Evolutionary conservation across 2,888 invertebrate species (phyloP).

Genomic region (Clitarchus hookeri): DNA sequence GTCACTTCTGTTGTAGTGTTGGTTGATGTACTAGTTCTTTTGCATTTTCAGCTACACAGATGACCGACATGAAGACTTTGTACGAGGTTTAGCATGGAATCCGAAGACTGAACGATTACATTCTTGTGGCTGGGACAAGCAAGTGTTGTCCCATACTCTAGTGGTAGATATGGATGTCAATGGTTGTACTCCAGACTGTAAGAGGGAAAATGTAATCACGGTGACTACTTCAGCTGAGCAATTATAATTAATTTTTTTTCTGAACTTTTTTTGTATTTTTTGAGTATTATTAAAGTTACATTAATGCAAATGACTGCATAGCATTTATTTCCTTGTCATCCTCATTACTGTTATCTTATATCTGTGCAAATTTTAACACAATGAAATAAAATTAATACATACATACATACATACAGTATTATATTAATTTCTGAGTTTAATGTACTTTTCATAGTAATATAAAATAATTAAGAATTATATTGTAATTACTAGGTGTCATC

Average conservation of each 20-base stretch:
- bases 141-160: slow-evolving; percentile 53
- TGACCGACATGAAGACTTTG: slow-evolving; percentile 58
- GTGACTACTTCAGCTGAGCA: background rate
- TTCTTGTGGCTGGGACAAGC: slow-evolving; percentile 64
- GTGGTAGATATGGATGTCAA: slow-evolving; percentile 36
- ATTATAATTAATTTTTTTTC: background rate
- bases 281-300: background rate
- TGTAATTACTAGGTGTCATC: too few species aligned
- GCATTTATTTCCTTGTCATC: too few species aligned
- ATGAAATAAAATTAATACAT: too few species aligned
- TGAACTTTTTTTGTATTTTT: background rate
- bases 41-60: slow-evolving; percentile 53
- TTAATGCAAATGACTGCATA: too few species aligned
- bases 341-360: too few species aligned
- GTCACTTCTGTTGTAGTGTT: background rate
- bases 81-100: slow-evolving; percentile 62
- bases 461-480: too few species aligned
- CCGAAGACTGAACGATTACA: slow-evolving; percentile 54
- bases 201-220: background rate
- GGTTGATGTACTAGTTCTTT: slow-evolving; percentile 19
- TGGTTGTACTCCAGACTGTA: slow-evolving; percentile 10
- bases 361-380: too few species aligned
- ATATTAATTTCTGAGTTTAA: too few species aligned
- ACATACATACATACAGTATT: too few species aligned
- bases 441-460: too few species aligned